Conservation (phyloP, 2,888 invertebrate species). For the Phymatocera aterrima region DNA sequence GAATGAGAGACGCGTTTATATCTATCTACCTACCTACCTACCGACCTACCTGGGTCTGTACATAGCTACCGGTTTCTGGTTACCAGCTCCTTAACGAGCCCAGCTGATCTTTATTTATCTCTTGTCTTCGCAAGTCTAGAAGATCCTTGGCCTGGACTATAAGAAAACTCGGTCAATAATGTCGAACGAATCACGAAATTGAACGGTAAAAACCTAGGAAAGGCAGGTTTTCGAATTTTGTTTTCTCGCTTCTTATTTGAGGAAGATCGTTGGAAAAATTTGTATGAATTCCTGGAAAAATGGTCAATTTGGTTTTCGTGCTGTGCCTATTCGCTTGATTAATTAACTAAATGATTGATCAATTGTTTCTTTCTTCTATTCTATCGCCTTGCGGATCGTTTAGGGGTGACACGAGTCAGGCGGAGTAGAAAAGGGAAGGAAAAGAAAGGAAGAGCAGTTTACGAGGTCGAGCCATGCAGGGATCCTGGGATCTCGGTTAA, state of each 20-base stretch:
- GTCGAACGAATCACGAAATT: not conserved
- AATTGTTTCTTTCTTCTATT: not conserved
- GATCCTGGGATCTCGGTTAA: conserved; percentile 61
- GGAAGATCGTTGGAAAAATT: not conserved
- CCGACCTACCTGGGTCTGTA: too few species aligned
- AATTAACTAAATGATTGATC: conserved; percentile 1
- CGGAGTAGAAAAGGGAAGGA: conserved; percentile 65
- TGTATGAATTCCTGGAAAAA: too few species aligned
- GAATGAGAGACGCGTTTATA: conserved; percentile 24
- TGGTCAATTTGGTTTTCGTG: too few species aligned
- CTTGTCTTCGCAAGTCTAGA: not conserved
- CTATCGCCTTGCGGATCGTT: conserved; percentile 23
- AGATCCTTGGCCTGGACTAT: not conserved
- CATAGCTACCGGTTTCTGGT: conserved; percentile 38
- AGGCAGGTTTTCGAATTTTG: not conserved
- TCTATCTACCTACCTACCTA: too few species aligned
- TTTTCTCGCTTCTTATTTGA: too few species aligned
- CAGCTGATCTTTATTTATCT: not conserved
- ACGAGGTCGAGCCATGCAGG: conserved; percentile 66
- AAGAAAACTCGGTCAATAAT: conserved; percentile 26
- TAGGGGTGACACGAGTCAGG: conserved; percentile 70
- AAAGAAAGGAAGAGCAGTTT: conserved; percentile 66
- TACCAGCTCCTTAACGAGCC: conserved; percentile 19
- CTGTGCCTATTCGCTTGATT: not conserved
- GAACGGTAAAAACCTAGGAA: not conserved